These are phyloP conservation scores for Darevskia nairensis DNA, from an alignment of 2,797 vertebrate genomes.

Conservation along the genomic window DNA sequence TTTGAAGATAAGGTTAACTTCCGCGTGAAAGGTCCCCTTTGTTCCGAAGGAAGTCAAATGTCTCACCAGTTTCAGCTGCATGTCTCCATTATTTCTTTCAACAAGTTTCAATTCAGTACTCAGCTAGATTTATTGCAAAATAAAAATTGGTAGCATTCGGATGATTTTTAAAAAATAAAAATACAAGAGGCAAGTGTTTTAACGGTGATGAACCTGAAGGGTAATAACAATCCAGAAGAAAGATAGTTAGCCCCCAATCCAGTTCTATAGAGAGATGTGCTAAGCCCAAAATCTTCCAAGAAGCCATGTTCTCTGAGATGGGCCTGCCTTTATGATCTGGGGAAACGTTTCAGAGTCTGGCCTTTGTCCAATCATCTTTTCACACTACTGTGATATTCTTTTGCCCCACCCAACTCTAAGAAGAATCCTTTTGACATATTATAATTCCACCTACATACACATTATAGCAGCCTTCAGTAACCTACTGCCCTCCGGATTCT, in stretches of 20 bases:
- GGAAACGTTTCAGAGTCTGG: neutral
- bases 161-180: neutral
- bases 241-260: neutral
- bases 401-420: neutral
- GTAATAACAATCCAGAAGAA: neutral
- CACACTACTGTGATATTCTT: neutral
- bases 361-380: neutral
- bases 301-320: neutral
- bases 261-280: neutral
- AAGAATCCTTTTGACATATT: neutral
- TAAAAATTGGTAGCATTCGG: neutral
- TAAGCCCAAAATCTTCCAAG: neutral
- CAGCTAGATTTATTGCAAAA: neutral
- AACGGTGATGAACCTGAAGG: neutral
- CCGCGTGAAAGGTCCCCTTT: conserved; percentile 14
- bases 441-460: neutral
- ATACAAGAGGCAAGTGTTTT: neutral
- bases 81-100: neutral
- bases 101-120: neutral
- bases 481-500: too few relatives aligned
- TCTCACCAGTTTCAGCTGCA: neutral
- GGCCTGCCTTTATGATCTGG: neutral
- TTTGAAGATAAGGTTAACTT: neutral
- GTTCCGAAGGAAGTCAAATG: neutral
- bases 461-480: neutral